A percentile compares a stretch with the other conserved stretches of the same genome.
Evolutionary conservation across 1,140 invertebrate species (phyloP).

Genomic region (Pogonomyrmex barbatus): DNA sequence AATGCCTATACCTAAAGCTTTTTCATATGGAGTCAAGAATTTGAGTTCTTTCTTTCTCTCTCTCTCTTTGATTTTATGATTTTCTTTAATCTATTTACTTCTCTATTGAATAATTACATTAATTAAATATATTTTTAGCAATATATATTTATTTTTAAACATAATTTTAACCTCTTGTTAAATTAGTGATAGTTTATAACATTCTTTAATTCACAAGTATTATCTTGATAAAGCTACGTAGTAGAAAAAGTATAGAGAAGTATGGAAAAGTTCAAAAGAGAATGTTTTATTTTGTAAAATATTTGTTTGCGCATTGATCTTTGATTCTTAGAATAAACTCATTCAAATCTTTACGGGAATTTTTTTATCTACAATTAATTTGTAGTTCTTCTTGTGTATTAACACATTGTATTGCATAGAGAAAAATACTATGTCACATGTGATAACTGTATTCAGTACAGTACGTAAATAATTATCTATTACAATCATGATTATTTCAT

Average conservation of each 20-base stretch:
- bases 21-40: background rate
- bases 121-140: slow-evolving; percentile 33
- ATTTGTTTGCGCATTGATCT: background rate
- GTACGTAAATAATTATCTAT: slow-evolving; percentile 51
- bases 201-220: slow-evolving; percentile 18
- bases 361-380: slow-evolving; percentile 53
- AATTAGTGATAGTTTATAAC: background rate
- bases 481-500: slow-evolving; percentile 70
- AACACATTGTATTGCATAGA: slow-evolving; percentile 70
- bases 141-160: background rate
- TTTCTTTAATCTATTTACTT: background rate
- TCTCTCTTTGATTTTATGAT: background rate
- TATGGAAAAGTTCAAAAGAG: slow-evolving; percentile 38
- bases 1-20: background rate
- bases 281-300: slow-evolving; percentile 36
- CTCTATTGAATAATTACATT: background rate
- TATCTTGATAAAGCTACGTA: slow-evolving; percentile 36
- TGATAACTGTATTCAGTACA: slow-evolving; percentile 64
- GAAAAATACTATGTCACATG: slow-evolving; percentile 74
- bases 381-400: slow-evolving; percentile 61
- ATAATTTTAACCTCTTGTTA: slow-evolving; percentile 17
- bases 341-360: slow-evolving; percentile 35
- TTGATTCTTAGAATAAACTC: slow-evolving; percentile 13
- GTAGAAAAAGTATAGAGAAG: slow-evolving; percentile 57
- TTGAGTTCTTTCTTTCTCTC: background rate